Evolutionary conservation across 2,888 invertebrate genomes (phyloP), one percentile per base, ranked within the genome.

Genomic region (Strigamia crassipes): DNA sequence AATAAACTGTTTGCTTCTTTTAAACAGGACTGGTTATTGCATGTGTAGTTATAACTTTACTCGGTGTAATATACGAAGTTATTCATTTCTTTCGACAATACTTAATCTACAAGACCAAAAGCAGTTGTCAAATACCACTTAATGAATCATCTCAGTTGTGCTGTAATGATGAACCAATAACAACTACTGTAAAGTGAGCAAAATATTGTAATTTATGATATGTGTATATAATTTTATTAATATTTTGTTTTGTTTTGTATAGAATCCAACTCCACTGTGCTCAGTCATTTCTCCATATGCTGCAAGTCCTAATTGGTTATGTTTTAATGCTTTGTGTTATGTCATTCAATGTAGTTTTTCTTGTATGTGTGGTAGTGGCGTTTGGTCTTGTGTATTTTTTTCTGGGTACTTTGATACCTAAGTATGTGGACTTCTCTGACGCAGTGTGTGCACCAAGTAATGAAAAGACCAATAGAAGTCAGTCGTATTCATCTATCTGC

Each of bases 261-360:
- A 78, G 78, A 41, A 78, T 78, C 6, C 38, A 78, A 13, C 8
- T 78, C 31, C 78, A 78, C 31, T 31, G 34, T 8, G 9, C 34
- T 9, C 78, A 78, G 13, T 23, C 78, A 31, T 13, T 78, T 31
- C 31, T 78, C 1, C 78, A 78, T 23, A 27, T 78, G 12, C 1
- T 38, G 10, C 78, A 78, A 78, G 78, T 78, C 15, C 13, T 78
- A 38, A 9, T 78, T 78, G 78, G 78, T 4, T 78, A 78, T 13
- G 12, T 78, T 27, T 2, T 78, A 3, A 78, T 78, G 78, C 38
- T 78, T n/a, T 78, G 78, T 38, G 78, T 78, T 10, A 78, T 78
- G 78, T 31, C 21, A 31, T 78, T 38, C 18, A 78, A 78, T 78
- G 78, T 31, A n/a, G 31, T 12, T 18, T n/a, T 78, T 18, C 21